phyloP scores from a whole-genome alignment of 2,113 vertebrate genomes.

The Leucoraja erinaceus region DNA sequence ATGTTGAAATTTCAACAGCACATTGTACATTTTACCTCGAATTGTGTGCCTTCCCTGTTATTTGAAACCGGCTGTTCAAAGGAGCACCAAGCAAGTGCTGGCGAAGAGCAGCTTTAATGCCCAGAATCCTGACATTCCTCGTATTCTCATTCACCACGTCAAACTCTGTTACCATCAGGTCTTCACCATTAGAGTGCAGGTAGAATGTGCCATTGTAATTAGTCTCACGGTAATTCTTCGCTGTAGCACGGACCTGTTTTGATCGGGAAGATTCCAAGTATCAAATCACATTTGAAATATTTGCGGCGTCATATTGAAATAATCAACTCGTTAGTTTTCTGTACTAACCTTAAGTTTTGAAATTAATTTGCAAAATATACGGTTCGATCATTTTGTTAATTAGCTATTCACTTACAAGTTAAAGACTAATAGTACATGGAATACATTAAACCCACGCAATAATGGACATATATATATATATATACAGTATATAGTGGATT shows the following conservation, averaged over 20 bases:
- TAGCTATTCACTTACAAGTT: neutral
- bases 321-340: neutral
- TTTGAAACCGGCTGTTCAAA: conserved; percentile 50
- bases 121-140: conserved; percentile 44
- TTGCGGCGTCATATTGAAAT: neutral
- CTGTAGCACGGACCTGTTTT: conserved; percentile 55
- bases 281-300: neutral
- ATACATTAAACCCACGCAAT: too few species aligned
- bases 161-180: conserved; percentile 52
- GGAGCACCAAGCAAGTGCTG: conserved; percentile 55
- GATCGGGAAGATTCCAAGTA: conserved; percentile 17
- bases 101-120: conserved; percentile 51
- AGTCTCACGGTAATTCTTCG: conserved; percentile 43
- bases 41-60: conserved; percentile 57
- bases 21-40: conserved; percentile 56
- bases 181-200: conserved; percentile 53
- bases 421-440: neutral
- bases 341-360: neutral
- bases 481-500: too few species aligned
- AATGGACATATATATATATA: too few species aligned
- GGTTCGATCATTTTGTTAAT: neutral
- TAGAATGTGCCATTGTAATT: conserved; percentile 52
- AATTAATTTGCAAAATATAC: neutral
- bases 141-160: conserved; percentile 48
- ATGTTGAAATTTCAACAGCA: neutral